Evolutionary conservation across 2,113 vertebrate genomes (phyloP), one percentile per base, ranked within the genome.

Genomic region (Phylloscopus trochiloides): DNA sequence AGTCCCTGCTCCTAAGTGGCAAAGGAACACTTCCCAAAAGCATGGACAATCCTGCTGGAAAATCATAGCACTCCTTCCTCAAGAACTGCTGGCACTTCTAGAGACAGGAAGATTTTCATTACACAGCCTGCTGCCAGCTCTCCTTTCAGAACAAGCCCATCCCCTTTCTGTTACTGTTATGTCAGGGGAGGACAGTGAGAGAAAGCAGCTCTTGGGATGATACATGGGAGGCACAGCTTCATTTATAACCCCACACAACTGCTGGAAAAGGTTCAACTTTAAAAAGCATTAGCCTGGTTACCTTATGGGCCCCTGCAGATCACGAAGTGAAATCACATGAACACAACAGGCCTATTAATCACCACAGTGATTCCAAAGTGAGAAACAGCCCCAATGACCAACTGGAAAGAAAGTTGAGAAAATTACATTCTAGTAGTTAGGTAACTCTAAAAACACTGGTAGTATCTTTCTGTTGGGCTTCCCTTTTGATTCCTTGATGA

Each of bases 151-250:
- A 26, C 25, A 86, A 75, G 58, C 74, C 95, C 95, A 96, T 88
- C 97, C 96, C 94, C 94, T 97, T 91, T 86, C 65, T 91, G 90
- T 92, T 80, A 38, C 94, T 86, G 91, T 88, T 86, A 88, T 93
- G 97, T 97, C 97, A 97, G 86, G 96, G 95, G 63, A 92, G 97
- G 97, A 98, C 96, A 97, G 94, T 96, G 97, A 98, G 74, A 97
- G 91, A 98, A 98, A 97, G 87, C 97, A 98, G 97, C 94, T 97
- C 96, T 95, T 95, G 90, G 96, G 95, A 97, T 94, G 94, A 97
- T 97, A 91, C 96, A 96, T 97, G 92, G 87, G 88, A 96, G 85
- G 93, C 92, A 97, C 91, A 26, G 78, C 96, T 97, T 98, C 94
- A 97, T 96, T 94, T 97, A 96, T 97, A 97, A 98, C 95, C 95